Base-by-base conservation (phyloP, 1,140 invertebrate genomes). In the Tetranychus cinnabarinus region DNA sequence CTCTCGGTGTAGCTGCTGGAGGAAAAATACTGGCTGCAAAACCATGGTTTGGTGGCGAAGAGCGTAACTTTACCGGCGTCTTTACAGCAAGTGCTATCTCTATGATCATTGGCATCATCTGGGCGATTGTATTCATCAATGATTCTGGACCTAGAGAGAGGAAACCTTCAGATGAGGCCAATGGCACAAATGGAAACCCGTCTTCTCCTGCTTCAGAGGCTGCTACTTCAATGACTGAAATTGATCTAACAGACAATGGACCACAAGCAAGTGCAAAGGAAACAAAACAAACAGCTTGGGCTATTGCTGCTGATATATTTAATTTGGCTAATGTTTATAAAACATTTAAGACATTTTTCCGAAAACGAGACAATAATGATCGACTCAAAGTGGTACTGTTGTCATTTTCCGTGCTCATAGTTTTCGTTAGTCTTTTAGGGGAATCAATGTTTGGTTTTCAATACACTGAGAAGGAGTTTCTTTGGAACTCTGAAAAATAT, bases 391-490 rank as follows among this genome's bases (percentile, higher is more conserved):
- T 62, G 23, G 42, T 47, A 45, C 23, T 59, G 2, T 45, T 62
- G 12, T 50, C 58, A 15, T 39, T 42, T 2, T 45, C 31, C 3
- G 58, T 56, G 2, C 31, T 39, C 4, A 46, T 47, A 12, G n/a
- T 59, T 15, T 31, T 62, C 45, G n/a, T 62, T 10, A 31, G 39
- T 34, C 59, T 52, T 33, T 35, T 62, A 39, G 45, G 56, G 3
- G 42, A 58, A 15, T 36, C 57, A 52, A 59, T 59, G n/a, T 50
- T 62, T 59, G 15, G 50, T 15, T 62, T 58, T 33, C 57, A 59
- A 60, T 62, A 59, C 33, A 56, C 58, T 1, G 57, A 62, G 35
- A 62, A 62, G 47, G 31, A 54, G 34, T 62, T 34, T 46, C 60
- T 42, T n/a, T 62, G 61, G 61, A 33, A 58, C 13, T 12, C 57